Base-by-base conservation (phyloP, 2,797 vertebrate species). In the Falco cherrug region DNA sequence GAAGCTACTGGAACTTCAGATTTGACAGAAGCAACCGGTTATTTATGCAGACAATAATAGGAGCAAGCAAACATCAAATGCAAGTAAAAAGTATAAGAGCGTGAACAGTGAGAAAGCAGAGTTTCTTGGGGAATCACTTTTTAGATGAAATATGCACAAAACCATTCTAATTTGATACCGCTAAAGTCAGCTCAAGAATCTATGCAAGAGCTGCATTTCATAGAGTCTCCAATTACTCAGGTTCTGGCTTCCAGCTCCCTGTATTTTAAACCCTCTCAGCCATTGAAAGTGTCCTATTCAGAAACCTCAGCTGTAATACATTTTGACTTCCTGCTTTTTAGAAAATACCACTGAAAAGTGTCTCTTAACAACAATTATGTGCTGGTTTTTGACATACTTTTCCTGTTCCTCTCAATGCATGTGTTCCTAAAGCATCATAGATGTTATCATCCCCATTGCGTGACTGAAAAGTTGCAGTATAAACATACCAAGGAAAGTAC, bases 401-500 rank as follows among this genome's bases (percentile, higher is more conserved):
- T 43, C 29, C 10, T 53, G 2, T 69, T 93, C 50, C 29, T 73
- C 17, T 57, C 51, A 50, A 31, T 65, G 59, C 41, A 60, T 76
- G 18, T 93, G 43, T 76, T 84, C 21, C 35, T 73, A 82, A 92
- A 95, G 35, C 43, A 87, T 91, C 51, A 39, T 16, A 73, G 79
- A 56, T 2, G 0, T 87, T 87, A 54, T 70, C 51, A 91, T 39
- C 19, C 37, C 22, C 45, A 67, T 35, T 82, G 59, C 71, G 45
- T 61, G 84, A 73, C 63, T 92, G 77, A 81, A 86, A 93, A 89
- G n/a, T 77, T 81, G 51, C 77, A 39, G 16, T 64, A 74, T 78
- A 92, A 87, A 82, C 75, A 87, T 83, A 89, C 70, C 75, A 87
- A 84, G 78, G 84, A 75, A 93, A 84, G 84, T 75, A 68, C 81